Evolutionary conservation across 2,888 invertebrate genomes (phyloP), one percentile per base, ranked within the genome.

Genomic region (Apamea crenata): DNA sequence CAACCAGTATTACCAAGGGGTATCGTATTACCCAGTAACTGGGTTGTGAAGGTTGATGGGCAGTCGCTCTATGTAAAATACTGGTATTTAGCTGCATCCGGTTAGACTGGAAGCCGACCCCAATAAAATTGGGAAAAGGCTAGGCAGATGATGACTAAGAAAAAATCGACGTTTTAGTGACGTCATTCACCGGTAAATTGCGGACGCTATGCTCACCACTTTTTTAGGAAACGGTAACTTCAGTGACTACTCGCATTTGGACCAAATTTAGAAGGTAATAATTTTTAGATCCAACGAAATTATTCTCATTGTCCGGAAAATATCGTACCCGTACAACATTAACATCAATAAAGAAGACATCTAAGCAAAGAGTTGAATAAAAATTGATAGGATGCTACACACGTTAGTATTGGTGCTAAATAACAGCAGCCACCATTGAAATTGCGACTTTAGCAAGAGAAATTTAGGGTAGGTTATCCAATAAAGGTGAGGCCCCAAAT

Each of bases 331-430:
- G 67, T 77, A 78, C 36, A 81, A 85, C 87, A 88, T 88, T 81
- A 88, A 88, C 88, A 84, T 86, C 85, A 88, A 87, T 88, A 87
- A 85, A 88, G 82, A 74, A 88, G 81, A 88, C 85, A 74, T 85
- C 83, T 84, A 83, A 86, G 87, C 82, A 87, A 88, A 89, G 86
- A 86, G 86, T 85, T 87, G 78, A 81, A 87, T 86, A 89, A 89
- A 89, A 88, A 89, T 86, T 86, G 89, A 89, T 89, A 86, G 83
- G 83, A 87, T 76, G 63, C 76, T 87, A 84, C 83, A 82, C 79
- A 78, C 78, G 81, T 79, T 73, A 85, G 80, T 86, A 89, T 89
- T 78, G 71, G 75, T 76, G 82, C 75, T 84, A 84, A 86, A 89
- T 80, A 82, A 83, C 40, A 66, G 6, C 6, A n/a, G 0, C 12